Conservation (phyloP, 2,888 invertebrate species). For the Lepidocyrtoides sp. region DNA sequence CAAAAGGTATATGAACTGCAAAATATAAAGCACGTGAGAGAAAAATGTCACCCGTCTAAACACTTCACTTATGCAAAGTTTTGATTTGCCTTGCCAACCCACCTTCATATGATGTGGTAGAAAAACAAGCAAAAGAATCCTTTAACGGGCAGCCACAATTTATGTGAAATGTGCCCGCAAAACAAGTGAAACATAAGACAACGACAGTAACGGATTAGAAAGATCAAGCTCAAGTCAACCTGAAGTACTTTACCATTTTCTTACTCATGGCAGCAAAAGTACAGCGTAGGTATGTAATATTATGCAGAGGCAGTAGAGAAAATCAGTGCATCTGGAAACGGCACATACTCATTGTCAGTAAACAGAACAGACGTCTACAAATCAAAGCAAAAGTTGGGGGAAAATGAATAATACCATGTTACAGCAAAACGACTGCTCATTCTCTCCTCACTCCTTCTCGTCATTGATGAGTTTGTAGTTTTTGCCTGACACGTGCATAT, state of each 20-base stretch:
- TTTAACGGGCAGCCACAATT: not conserved
- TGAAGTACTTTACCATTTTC: conserved; percentile 73
- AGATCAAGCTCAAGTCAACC: conserved; percentile 76
- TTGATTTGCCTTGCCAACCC: not conserved
- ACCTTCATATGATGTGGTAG: not conserved
- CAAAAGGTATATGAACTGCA: not conserved
- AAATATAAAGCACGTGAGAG: not conserved
- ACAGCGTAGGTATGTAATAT: too few species aligned
- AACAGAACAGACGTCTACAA: conserved; percentile 36
- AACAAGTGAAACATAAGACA: conserved; percentile 40
- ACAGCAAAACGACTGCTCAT: conserved; percentile 22
- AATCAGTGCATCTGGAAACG: not conserved
- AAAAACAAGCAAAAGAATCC: not conserved
- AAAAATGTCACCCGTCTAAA: not conserved
- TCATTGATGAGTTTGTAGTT: conserved; percentile 72
- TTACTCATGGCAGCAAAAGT: not conserved
- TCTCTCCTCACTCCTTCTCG: not conserved
- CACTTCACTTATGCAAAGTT: not conserved
- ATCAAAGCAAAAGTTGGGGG: conserved; percentile 65
- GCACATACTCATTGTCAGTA: too few species aligned
- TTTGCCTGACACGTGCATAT: conserved; percentile 79
- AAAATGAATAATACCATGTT: conserved; percentile 69
- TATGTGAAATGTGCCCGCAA: not conserved
- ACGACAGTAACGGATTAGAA: conserved; percentile 77
- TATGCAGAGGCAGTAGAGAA: not conserved